Conservation (phyloP, 53 echinoderm and acorn worm species). For the Patiria pectinifera region DNA sequence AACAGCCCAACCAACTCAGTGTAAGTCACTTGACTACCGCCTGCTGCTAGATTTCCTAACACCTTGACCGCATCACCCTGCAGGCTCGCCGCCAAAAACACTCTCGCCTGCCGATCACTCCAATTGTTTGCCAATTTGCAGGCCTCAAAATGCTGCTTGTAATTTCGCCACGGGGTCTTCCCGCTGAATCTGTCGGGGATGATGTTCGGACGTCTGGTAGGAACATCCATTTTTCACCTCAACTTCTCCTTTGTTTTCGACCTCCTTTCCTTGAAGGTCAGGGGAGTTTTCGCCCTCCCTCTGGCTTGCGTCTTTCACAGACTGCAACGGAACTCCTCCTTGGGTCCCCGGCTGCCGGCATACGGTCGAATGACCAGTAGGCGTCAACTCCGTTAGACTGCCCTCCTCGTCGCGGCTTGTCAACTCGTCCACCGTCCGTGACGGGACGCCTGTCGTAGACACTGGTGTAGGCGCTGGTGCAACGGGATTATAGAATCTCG, state of each 20-base stretch:
- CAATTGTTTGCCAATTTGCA: slow-evolving; percentile 12
- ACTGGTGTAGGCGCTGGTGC: too few species aligned
- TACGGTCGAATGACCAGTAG: too few species aligned
- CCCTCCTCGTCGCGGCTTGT: neutral
- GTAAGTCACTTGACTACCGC: neutral
- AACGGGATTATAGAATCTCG: too few species aligned
- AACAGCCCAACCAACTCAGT: neutral
- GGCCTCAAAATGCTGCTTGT: slow-evolving; percentile 28
- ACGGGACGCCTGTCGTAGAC: too few species aligned
- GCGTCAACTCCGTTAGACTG: neutral
- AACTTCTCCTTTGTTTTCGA: neutral
- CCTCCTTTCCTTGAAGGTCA: neutral
- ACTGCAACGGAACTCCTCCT: neutral
- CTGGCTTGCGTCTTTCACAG: neutral
- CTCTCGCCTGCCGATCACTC: slow-evolving; percentile 15
- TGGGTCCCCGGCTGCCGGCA: neutral
- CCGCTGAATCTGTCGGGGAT: slow-evolving; percentile 41
- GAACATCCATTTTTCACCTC: neutral
- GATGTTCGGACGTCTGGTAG: slow-evolving; percentile 41
- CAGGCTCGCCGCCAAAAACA: slow-evolving; percentile 32
- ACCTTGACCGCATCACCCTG: slow-evolving; percentile 21
- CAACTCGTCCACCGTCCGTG: neutral
- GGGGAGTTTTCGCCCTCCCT: neutral
- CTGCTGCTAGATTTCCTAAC: neutral
- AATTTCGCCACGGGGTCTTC: slow-evolving; percentile 32